Percentiles rank a stretch among this genome's conserved stretches.
Evolutionary conservation across 2,888 invertebrate genomes (phyloP).

Genomic region (Orthosia gothica): DNA sequence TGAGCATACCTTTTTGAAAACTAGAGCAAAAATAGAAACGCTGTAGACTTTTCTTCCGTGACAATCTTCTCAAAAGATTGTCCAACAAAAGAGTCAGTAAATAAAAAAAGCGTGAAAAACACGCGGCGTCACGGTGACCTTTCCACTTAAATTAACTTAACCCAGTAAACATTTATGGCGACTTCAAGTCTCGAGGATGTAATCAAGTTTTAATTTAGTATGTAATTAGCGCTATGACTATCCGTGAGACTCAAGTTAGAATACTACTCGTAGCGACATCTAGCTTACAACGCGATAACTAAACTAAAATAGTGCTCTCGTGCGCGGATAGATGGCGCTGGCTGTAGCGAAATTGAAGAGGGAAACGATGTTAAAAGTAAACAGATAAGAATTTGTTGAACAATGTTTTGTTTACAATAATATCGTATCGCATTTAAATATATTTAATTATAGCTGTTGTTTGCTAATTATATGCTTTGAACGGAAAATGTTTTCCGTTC

Average conservation of each 20-base stretch:
- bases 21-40: slow-evolving; percentile 55
- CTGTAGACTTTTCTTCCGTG: slow-evolving; percentile 54
- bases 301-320: slow-evolving; percentile 9
- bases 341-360: slow-evolving; percentile 24
- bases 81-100: slow-evolving; percentile 49
- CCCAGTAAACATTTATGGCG: slow-evolving; percentile 57
- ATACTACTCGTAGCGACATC: slow-evolving; percentile 67
- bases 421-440: slow-evolving; percentile 10
- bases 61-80: slow-evolving; percentile 49
- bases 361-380: rapidly evolving
- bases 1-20: slow-evolving; percentile 44
- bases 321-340: slow-evolving; percentile 71
- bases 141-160: slow-evolving; percentile 61
- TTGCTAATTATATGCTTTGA: not conserved
- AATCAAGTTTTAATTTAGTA: slow-evolving; percentile 60
- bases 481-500: not conserved
- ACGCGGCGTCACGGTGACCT: slow-evolving; percentile 54
- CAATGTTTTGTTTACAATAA: slow-evolving; percentile 22
- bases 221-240: slow-evolving; percentile 46
- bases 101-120: slow-evolving; percentile 37
- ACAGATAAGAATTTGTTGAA: not conserved
- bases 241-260: slow-evolving; percentile 9
- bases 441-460: not conserved
- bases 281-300: slow-evolving; percentile 37
- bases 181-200: slow-evolving; percentile 56